Percentiles rank a stretch among this genome's conserved stretches.
Evolutionary conservation across 2,113 vertebrate genomes (phyloP).

Genomic region (Micronycteris hirsuta): DNA sequence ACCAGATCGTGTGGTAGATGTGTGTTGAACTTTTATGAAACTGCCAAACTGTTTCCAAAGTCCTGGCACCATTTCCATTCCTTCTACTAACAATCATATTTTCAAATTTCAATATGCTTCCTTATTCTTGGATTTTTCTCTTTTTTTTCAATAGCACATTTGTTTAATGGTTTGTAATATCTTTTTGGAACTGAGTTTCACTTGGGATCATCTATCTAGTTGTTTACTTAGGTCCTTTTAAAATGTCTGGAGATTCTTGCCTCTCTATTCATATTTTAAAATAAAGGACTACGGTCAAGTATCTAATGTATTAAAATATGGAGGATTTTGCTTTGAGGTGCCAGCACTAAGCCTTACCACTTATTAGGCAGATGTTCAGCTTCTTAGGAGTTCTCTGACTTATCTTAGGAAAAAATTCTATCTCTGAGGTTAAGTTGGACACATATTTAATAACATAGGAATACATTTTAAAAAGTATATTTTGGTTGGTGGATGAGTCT

Average conservation of each 20-base stretch:
- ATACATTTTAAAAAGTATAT: not conserved
- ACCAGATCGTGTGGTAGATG: not conserved
- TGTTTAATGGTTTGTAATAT: not conserved
- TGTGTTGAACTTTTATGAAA: slow-evolving; percentile 28
- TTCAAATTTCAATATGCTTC: not conserved
- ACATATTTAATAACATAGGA: not conserved
- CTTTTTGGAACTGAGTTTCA: not conserved
- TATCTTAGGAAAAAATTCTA: not conserved
- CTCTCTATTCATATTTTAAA: not conserved
- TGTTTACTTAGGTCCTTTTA: not conserved
- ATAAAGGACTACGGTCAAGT: not conserved
- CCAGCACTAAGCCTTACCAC: not conserved
- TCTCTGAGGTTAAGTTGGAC: not conserved
- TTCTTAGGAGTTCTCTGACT: not conserved
- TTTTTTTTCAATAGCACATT: not conserved
- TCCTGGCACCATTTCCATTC: not conserved
- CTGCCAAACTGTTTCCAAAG: not conserved
- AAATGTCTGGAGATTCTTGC: not conserved
- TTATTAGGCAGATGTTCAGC: not conserved
- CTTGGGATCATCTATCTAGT: not conserved
- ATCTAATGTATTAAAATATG: not conserved
- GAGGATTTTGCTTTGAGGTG: not conserved
- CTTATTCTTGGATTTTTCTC: not conserved
- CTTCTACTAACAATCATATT: not conserved
- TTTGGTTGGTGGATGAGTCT: not conserved